Conservation (phyloP, 2,113 vertebrate species). For the Murina feae region DNA sequence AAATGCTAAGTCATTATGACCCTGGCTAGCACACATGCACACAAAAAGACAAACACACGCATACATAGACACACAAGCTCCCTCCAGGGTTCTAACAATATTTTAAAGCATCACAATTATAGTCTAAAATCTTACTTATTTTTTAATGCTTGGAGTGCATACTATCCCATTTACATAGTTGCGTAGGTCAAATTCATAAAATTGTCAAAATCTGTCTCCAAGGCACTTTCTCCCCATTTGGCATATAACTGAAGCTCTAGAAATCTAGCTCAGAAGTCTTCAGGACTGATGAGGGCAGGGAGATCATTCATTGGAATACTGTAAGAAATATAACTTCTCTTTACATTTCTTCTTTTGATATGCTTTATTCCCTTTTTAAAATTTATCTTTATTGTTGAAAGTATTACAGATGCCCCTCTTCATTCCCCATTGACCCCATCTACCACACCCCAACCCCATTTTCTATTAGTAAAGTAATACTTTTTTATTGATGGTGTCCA, state of each 20-base stretch:
- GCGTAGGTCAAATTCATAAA: not conserved
- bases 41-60: not conserved
- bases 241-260: not conserved
- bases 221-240: not conserved
- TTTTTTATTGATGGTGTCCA: not conserved
- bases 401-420: too few relatives aligned
- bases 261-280: not conserved
- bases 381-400: not conserved
- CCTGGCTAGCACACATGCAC: not conserved
- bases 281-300: not conserved
- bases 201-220: not conserved
- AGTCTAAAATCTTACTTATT: not conserved
- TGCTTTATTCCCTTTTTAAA: not conserved
- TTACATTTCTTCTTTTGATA: not conserved
- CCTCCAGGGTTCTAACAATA: not conserved
- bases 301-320: not conserved
- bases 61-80: not conserved
- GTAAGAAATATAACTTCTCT: not conserved
- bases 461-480: not conserved
- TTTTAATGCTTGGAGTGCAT: not conserved
- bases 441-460: not conserved
- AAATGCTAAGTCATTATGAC: constrained; percentile 49
- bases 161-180: not conserved
- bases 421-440: too few relatives aligned
- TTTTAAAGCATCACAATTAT: not conserved